Base-by-base conservation (phyloP, 1,140 invertebrate genomes). In the Aphaenogaster rudis region DNA sequence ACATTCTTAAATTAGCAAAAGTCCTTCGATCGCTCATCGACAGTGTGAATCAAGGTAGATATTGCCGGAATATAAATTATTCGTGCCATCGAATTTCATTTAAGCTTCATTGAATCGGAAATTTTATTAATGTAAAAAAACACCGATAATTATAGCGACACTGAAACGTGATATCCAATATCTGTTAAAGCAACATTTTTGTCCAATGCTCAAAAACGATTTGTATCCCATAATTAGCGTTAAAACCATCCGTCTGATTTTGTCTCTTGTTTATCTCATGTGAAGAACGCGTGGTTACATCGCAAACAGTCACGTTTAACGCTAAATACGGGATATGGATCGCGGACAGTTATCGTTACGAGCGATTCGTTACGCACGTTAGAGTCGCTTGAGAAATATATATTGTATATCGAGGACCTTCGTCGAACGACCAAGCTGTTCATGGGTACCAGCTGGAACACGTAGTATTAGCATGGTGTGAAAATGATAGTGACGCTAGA, bases 401-500 rank as follows among this genome's bases (percentile, higher is more conserved):
- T 48, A 45, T 7, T 8, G 36, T 36, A 7, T 5, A 39, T 28
- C 42, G 64, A 59, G 52, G 36, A 67, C 13, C 33, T 39, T 69
- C 8, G 45, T 87, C 74, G 39, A 63, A 59, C n/a, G 57, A 63
- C 50, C 54, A 78, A 77, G 90, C 88, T 91, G 90, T 87, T 91
- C 90, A 91, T 85, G 81, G 90, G 91, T 88, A 87, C 91, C 91
- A 90, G 79, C 82, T 91, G 90, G 90, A 91, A 91, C 85, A 91
- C 82, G 90, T 92, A 90, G 91, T 92, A 87, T 92, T 94, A 94
- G 94, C 91, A 92, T 79, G 91, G 90, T 94, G 91, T 94, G 92
- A 91, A 91, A 93, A 92, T 59, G 93, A 94, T 95, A 95, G 94
- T 93, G 92, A 94, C 92, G 94, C 94, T 94, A 95, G 94, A 94